Conservation (phyloP, 2,888 invertebrate genomes). For the Priocnemis perturbator region DNA sequence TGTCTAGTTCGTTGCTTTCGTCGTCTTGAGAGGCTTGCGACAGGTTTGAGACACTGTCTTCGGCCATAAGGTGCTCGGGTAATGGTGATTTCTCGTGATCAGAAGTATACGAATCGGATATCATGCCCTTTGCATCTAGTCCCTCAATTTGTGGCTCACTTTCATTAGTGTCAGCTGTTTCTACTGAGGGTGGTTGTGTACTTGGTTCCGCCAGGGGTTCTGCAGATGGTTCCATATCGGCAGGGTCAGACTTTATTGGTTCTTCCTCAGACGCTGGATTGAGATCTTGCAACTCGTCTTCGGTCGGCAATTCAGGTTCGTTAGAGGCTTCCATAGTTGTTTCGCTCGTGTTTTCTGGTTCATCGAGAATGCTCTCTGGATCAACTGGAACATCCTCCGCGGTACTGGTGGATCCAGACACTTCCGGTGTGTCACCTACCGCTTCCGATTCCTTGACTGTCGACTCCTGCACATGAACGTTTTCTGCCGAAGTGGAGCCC, state of each 20-base stretch:
- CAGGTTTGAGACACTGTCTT: slow-evolving; percentile 38
- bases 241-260: slow-evolving; percentile 26
- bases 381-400: slow-evolving; percentile 32
- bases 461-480: slow-evolving; percentile 32
- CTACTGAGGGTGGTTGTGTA: slow-evolving; percentile 27
- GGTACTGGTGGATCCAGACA: slow-evolving; percentile 38
- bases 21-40: slow-evolving; percentile 50
- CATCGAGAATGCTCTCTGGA: slow-evolving; percentile 32
- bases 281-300: slow-evolving; percentile 30
- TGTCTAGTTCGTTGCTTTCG: slow-evolving; percentile 41
- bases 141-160: slow-evolving; percentile 29
- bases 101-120: slow-evolving; percentile 29
- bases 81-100: slow-evolving; percentile 40
- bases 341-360: slow-evolving; percentile 29
- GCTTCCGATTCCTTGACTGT: slow-evolving; percentile 55
- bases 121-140: slow-evolving; percentile 25
- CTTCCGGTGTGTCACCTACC: slow-evolving; percentile 51
- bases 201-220: slow-evolving; percentile 35
- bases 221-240: slow-evolving; percentile 23
- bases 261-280: slow-evolving; percentile 25
- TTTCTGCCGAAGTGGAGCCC: slow-evolving; percentile 40
- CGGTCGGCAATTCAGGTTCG: slow-evolving; percentile 33
- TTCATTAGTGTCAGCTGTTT: slow-evolving; percentile 26
- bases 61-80: slow-evolving; percentile 36
- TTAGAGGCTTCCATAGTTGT: slow-evolving; percentile 29